Percentiles rank a stretch among this genome's conserved stretches.
phyloP scores from a whole-genome alignment of 2,113 vertebrate species.

The Formicarius rufipectus region DNA sequence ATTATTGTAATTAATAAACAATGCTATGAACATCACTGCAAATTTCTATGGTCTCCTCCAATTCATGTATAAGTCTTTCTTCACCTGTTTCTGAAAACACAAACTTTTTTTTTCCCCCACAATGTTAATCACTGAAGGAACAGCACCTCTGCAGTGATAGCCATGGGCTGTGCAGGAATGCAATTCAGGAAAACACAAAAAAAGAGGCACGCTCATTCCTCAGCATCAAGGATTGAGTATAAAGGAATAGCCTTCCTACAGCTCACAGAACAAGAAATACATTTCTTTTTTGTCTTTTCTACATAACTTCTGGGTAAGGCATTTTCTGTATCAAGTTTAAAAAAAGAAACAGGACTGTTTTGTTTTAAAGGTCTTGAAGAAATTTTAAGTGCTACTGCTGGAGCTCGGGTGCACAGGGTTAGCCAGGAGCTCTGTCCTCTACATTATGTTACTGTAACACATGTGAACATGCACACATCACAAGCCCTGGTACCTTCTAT shows the following conservation, averaged over 20 bases:
- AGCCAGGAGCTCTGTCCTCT: neutral
- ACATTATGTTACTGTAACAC: neutral
- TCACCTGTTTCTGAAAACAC: neutral
- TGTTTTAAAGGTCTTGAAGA: neutral
- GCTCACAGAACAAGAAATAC: neutral
- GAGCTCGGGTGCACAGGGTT: neutral
- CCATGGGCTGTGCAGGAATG: neutral
- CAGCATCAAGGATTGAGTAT: neutral
- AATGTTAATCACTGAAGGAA: neutral
- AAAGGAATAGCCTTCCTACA: neutral
- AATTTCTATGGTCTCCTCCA: neutral
- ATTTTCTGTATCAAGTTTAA: neutral
- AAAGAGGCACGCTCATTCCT: neutral
- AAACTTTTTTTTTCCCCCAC: neutral
- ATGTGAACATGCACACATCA: accelerated
- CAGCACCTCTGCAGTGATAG: neutral
- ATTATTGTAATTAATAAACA: neutral
- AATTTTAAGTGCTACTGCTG: neutral
- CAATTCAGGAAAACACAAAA: neutral
- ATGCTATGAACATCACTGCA: neutral
- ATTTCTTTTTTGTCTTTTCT: neutral
- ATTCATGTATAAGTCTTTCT: neutral
- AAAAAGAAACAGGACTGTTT: neutral
- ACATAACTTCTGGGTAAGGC: neutral
- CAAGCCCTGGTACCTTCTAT: neutral